phyloP scores from a whole-genome alignment of 2,888 invertebrate species.

The Archips xylosteana region DNA sequence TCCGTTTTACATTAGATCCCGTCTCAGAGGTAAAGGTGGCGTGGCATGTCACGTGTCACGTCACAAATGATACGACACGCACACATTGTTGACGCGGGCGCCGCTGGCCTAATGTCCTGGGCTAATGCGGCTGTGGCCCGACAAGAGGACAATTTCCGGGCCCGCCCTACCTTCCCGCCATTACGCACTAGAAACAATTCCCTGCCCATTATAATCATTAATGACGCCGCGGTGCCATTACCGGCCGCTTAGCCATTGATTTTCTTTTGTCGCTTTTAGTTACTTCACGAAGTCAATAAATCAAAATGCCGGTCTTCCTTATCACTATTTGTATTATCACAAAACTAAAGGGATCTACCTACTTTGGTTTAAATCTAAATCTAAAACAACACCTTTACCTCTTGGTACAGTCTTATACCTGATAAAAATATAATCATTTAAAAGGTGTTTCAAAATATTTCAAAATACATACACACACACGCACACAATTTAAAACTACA shows the following conservation, averaged over 20 bases:
- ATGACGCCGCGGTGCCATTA: slow-evolving; percentile 65
- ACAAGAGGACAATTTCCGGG: slow-evolving; percentile 83
- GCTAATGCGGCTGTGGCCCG: slow-evolving; percentile 76
- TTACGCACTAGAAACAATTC: slow-evolving; percentile 79
- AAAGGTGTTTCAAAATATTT: neutral
- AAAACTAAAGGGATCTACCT: neutral
- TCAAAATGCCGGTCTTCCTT: slow-evolving; percentile 38
- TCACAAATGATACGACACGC: slow-evolving; percentile 70
- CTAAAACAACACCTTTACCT: too few species aligned
- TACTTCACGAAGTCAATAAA: slow-evolving; percentile 51
- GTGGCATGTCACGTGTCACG: slow-evolving; percentile 69
- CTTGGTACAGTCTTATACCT: too few species aligned
- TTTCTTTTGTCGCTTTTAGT: slow-evolving; percentile 48
- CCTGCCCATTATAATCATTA: slow-evolving; percentile 77
- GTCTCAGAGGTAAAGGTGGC: slow-evolving; percentile 46
- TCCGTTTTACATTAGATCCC: slow-evolving; percentile 54
- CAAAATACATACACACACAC: too few species aligned
- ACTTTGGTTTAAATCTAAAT: neutral
- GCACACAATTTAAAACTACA: too few species aligned
- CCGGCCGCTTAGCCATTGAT: slow-evolving; percentile 61
- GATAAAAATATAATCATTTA: neutral
- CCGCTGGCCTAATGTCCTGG: slow-evolving; percentile 74
- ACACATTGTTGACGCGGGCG: slow-evolving; percentile 58
- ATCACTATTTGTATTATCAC: slow-evolving; percentile 2
- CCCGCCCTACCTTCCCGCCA: slow-evolving; percentile 75